Conservation (phyloP, 92 coral and sea anemone genomes). For the Palythoa grandis region DNA sequence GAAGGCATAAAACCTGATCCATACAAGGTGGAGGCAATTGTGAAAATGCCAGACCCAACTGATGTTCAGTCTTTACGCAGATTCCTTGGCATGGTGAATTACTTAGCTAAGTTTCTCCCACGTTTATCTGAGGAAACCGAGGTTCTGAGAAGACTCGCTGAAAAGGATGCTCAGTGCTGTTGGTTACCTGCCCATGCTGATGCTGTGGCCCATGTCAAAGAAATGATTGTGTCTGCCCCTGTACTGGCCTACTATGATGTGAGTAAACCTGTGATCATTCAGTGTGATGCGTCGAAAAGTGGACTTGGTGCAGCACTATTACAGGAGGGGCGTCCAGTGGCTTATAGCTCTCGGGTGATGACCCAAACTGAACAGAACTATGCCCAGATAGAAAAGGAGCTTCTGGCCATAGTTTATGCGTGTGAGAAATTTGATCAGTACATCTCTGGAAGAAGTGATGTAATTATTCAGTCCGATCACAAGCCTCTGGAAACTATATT, state of each 20-base stretch:
- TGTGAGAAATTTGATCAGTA: neutral
- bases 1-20: conserved; percentile 61
- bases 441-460: neutral
- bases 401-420: neutral
- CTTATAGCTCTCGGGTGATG: neutral
- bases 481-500: neutral
- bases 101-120: conserved; percentile 63
- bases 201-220: conserved; percentile 56
- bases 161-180: conserved; percentile 62
- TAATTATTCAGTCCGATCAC: neutral
- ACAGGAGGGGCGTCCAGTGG: too few relatives aligned
- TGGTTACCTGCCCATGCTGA: conserved; percentile 55
- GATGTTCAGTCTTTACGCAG: conserved; percentile 55
- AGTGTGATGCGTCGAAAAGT: conserved; percentile 20
- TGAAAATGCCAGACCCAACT: conserved; percentile 60
- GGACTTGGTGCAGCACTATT: neutral
- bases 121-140: conserved; percentile 64
- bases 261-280: neutral
- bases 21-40: conserved; percentile 55
- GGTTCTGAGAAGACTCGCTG: conserved; percentile 55
- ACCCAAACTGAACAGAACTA: neutral
- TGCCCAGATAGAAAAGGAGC: neutral
- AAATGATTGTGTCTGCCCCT: conserved; percentile 45
- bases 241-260: conserved; percentile 1
- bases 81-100: conserved; percentile 67